Percentiles rank a stretch among this genome's conserved stretches.
Conservation (phyloP, 2,113 vertebrate species). For the Callopanchax toddi region DNA sequence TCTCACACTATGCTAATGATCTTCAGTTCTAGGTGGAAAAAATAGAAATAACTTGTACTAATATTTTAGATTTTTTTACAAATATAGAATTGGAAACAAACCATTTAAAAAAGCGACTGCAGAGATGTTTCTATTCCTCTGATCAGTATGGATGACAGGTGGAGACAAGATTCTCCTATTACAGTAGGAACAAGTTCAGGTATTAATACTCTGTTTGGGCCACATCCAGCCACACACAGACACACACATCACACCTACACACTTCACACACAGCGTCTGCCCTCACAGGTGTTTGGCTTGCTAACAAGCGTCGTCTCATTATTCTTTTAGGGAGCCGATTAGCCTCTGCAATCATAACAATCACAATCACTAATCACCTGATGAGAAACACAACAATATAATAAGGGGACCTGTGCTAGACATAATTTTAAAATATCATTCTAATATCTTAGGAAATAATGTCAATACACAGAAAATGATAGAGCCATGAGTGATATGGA, state of each 20-base stretch:
- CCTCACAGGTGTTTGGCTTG: conserved; percentile 72
- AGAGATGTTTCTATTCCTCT: conserved; percentile 8
- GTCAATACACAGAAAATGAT: not conserved
- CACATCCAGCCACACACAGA: conserved; percentile 47
- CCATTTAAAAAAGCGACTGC: no score
- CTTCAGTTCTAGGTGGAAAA: no score
- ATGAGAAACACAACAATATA: conserved; percentile 60
- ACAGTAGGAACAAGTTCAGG: conserved; percentile 50
- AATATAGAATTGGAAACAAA: no score
- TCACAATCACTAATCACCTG: conserved; percentile 57
- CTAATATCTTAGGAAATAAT: not conserved
- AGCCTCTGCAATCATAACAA: conserved; percentile 53
- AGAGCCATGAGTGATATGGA: not conserved
- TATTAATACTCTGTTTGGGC: conserved; percentile 58
- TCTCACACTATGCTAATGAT: no score
- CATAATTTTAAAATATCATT: not conserved
- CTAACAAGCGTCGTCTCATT: conserved; percentile 70
- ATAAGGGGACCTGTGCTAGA: conserved; percentile 26
- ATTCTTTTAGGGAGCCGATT: conserved; percentile 70
- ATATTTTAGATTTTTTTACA: no score
- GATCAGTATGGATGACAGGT: conserved; percentile 25
- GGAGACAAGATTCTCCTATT: conserved; percentile 35
- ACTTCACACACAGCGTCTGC: conserved; percentile 47
- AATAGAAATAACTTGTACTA: no score
- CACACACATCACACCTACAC: conserved; percentile 38